Base-by-base conservation (phyloP, 2,888 invertebrate species). In the Nowickia ferox region DNA sequence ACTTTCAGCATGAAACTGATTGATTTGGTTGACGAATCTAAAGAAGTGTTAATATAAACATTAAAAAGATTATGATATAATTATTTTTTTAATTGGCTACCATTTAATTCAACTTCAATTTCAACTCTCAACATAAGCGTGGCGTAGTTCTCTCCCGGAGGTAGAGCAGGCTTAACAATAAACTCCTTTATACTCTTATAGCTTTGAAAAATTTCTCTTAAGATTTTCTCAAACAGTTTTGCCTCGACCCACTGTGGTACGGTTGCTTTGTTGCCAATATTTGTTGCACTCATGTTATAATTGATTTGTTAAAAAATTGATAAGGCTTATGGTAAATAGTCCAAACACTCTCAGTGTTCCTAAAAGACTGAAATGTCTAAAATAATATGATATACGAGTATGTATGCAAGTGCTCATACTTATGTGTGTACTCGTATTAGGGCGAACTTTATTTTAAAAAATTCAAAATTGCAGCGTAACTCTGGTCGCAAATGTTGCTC, bases 141-240 rank as follows among this genome's bases (percentile, higher is more conserved):
- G 13, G 89, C 87, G 86, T 90, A 92, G 80, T 92, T 92, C 82
- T 92, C 92, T 0, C 91, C 92, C 0, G 89, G 87, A 1, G 87
- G 87, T 5, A 86, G 57, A 10, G 89, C 90, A 0, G 88, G 87
- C 8, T 72, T 81, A 0, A 88, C 86, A 0, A 78, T 87, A 40
- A 91, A 90, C 1, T 86, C 79, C n/a, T 68, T 84, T 8, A 89
- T 88, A 22, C 19, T 77, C 30, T 87, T 77, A 10, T 84, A 89
- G 30, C 87, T 78, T 0, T 88, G 57, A 1, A 88, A 46, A 0
- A 63, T 84, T 15, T 87, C 75, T 55, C 82, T 79, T 8, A 91
- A 80, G 15, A 89, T 40, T 1, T 79, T 69, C 10, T 89, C 88
- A 53, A 91, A 90, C 0, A 88, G 86, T 2, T 88, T 84, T 0